These are phyloP conservation scores for Halcyon leucocephala DNA, from an alignment of 2,797 vertebrate species.

Conservation along the genomic window DNA sequence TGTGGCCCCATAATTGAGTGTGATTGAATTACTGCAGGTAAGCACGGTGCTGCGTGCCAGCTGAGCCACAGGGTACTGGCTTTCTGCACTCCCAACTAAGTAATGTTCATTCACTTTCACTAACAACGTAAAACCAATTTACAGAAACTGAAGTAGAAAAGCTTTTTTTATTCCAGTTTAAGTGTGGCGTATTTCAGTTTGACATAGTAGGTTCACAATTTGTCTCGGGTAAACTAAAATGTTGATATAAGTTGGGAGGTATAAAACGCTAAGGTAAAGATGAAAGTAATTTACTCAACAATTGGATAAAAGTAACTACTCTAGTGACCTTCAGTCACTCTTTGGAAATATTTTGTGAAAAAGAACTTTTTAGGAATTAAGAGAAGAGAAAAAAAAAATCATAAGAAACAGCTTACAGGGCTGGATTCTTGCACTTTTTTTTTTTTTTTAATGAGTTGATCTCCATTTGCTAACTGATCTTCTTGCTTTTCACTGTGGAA, in stretches of 20 bases:
- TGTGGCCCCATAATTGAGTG: neutral
- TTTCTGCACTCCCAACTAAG: neutral
- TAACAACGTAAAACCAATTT: neutral
- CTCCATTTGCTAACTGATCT: neutral
- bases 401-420: neutral
- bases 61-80: neutral
- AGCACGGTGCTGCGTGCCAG: neutral
- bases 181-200: neutral
- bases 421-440: neutral
- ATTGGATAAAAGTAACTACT: neutral
- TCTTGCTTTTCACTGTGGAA: neutral
- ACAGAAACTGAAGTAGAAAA: neutral
- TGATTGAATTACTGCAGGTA: constrained; percentile 21
- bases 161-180: neutral
- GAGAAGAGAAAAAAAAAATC: neutral
- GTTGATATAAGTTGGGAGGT: neutral
- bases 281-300: neutral
- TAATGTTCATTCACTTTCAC: neutral
- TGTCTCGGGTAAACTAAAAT: neutral
- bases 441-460: neutral
- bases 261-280: neutral
- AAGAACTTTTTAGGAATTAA: neutral
- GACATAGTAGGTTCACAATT: neutral
- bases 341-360: neutral
- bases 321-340: neutral